Base-by-base conservation (phyloP, 2,888 invertebrate genomes). In the Eupithecia inturbata region DNA sequence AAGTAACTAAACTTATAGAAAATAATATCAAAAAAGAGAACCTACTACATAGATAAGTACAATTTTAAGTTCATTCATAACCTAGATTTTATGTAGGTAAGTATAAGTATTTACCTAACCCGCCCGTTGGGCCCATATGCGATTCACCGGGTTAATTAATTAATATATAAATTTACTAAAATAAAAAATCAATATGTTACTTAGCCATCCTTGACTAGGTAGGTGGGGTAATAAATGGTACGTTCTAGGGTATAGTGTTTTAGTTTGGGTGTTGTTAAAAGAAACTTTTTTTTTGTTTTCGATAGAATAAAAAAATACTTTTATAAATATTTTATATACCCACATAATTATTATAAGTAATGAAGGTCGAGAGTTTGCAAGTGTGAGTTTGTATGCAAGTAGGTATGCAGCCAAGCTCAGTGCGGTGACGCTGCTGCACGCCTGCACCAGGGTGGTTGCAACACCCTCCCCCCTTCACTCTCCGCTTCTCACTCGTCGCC, bases 361-460 rank as follows among this genome's bases (percentile, higher is more conserved):
- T 91, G 93, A 94, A 94, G 94, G 94, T 93, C 93, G 86, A 88
- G 85, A 85, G 89, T 92, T 90, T 91, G 91, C 87, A 85, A 89
- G 93, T 93, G 93, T 93, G 92, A 85, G 92, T 90, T 87, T 87
- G 84, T 92, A 93, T 94, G 94, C 94, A 94, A 93, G 94, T n/a
- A n/a, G n/a, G n/a, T 93, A 94, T 94, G 94, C 94, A 94, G 91
- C 92, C 92, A 89, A 93, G 94, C 94, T 93, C 93, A 89, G 90
- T 92, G 92, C 93, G 92, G 92, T 92, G 91, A 90, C 90, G 92
- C 93, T 94, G 94, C 94, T 94, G 93, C 94, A 94, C 92, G 94
- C 92, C 93, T 93, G 93, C 94, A 92, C 93, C 93, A n/a, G n/a
- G 93, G 92, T 88, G 89, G 93, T 93, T 94, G 94, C 94, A 94